Evolutionary conservation across 2,113 vertebrate species (phyloP).

Genomic region (Accipiter virgatus): DNA sequence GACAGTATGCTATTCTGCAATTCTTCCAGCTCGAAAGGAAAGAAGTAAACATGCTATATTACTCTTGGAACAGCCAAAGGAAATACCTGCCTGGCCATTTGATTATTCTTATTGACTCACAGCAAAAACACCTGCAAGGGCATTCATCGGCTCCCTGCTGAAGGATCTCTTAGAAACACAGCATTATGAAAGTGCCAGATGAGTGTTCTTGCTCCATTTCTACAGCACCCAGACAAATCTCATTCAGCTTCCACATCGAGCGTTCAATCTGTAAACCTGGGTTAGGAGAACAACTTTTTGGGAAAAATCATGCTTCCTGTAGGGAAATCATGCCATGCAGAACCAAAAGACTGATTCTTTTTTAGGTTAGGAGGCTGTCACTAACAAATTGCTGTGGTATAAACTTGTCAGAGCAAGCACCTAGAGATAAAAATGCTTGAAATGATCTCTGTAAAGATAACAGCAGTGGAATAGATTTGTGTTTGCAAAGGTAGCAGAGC

Average conservation of each 20-base stretch:
- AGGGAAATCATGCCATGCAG: neutral
- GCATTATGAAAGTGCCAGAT: neutral
- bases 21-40: neutral
- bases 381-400: neutral
- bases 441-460: neutral
- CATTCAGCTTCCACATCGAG: neutral
- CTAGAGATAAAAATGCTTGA: neutral
- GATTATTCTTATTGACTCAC: neutral
- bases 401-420: constrained; percentile 4
- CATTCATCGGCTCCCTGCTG: neutral
- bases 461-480: neutral
- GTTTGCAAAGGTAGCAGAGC: neutral
- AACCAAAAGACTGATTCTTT: neutral
- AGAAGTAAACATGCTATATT: neutral
- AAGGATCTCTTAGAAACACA: neutral
- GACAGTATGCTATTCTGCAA: neutral
- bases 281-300: neutral
- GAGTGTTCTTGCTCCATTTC: neutral
- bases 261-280: neutral
- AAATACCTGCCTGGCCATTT: neutral
- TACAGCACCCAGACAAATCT: constrained; percentile 7
- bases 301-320: neutral
- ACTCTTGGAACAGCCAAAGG: neutral
- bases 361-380: neutral
- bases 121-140: neutral